Evolutionary conservation across 2,113 vertebrate species (phyloP).

Genomic region (Pterocles burchelli): DNA sequence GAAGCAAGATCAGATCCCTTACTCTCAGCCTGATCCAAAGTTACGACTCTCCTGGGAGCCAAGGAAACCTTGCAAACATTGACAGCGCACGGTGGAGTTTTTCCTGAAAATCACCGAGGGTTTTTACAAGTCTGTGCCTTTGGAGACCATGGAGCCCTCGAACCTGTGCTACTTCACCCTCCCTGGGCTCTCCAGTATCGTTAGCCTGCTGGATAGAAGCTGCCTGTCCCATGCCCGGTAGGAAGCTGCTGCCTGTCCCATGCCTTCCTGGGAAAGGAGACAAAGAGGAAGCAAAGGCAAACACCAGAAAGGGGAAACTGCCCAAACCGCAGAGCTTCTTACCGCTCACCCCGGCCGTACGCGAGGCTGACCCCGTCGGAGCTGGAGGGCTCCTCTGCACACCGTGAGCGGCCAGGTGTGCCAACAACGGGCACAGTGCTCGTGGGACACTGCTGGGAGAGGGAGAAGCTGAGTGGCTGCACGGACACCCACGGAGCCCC

Average conservation of each 20-base stretch:
- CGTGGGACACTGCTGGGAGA: neutral
- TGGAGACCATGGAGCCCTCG: neutral
- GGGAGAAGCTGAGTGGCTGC: neutral
- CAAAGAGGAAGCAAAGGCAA: neutral
- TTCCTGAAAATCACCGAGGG: neutral
- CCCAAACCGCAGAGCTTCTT: neutral
- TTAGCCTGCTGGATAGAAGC: neutral
- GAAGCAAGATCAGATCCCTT: neutral
- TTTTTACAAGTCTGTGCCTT: neutral
- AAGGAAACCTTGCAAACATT: neutral
- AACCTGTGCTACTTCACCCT: neutral
- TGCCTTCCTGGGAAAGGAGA: neutral
- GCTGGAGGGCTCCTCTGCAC: neutral
- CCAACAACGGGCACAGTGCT: neutral
- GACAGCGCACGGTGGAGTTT: neutral
- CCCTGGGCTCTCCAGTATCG: neutral
- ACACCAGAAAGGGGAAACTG: neutral
- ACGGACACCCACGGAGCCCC: neutral
- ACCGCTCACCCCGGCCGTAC: neutral
- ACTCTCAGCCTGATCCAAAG: neutral
- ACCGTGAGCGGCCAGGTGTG: neutral
- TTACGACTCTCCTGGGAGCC: neutral
- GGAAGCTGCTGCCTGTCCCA: neutral
- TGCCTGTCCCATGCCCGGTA: neutral
- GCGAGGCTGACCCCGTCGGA: neutral